Percentiles rank a stretch among this genome's conserved stretches.
phyloP scores from a whole-genome alignment of 2,888 invertebrate genomes.

The Arge pagana region DNA sequence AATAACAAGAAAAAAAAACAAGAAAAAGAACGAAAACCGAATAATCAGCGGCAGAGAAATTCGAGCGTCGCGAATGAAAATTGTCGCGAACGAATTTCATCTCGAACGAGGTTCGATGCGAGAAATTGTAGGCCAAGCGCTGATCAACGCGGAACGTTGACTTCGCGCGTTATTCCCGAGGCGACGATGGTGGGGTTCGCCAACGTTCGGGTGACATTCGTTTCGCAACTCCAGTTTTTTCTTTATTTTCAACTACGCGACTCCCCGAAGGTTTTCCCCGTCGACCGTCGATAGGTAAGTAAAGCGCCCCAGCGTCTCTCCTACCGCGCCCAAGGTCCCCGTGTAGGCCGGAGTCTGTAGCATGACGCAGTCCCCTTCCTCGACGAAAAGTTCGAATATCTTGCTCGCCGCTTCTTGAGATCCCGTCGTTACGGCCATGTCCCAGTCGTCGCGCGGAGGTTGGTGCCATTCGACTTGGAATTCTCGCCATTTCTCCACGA shows the following conservation, averaged over 20 bases:
- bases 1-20: too few relatives aligned
- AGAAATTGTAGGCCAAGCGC: too few relatives aligned
- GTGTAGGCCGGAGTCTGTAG: conserved; percentile 72
- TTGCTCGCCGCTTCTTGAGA: conserved; percentile 78
- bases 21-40: too few relatives aligned
- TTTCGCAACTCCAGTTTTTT: background rate
- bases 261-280: background rate
- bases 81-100: too few relatives aligned
- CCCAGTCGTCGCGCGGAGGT: conserved; percentile 65
- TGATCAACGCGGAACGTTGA: too few relatives aligned
- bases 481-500: conserved; percentile 65
- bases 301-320: conserved; percentile 17
- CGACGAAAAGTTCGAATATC: conserved; percentile 70
- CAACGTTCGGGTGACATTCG: too few relatives aligned
- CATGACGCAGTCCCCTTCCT: conserved; percentile 70
- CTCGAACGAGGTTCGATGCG: too few relatives aligned
- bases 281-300: background rate
- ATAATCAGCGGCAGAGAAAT: too few relatives aligned
- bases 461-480: conserved; percentile 68
- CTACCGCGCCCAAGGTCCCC: conserved; percentile 62
- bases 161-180: too few relatives aligned
- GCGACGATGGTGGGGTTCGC: too few relatives aligned
- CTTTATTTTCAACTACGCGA: background rate
- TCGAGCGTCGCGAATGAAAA: too few relatives aligned
- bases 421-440: conserved; percentile 71